Conservation (phyloP, 2,888 invertebrate genomes). For the Cheilosia pagana region DNA sequence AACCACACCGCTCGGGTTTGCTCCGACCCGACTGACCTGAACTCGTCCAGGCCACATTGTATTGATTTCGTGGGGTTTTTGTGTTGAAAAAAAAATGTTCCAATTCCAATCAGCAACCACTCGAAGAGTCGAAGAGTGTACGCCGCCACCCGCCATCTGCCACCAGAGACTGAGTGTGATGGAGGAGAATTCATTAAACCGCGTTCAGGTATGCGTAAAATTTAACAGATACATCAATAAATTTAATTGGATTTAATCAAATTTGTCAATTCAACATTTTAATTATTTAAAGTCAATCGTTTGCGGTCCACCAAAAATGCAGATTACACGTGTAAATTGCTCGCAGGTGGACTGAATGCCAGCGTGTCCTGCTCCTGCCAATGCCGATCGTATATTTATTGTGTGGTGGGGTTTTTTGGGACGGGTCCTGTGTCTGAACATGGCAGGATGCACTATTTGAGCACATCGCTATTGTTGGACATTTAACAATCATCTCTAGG, state of each 20-base stretch:
- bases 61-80: constrained; percentile 49
- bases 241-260: constrained; percentile 81
- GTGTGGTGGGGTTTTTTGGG: neutral
- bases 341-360: constrained; percentile 54
- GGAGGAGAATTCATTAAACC: constrained; percentile 64
- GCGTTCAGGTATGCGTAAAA: constrained; percentile 76
- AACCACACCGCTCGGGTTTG: neutral
- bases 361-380: neutral
- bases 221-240: constrained; percentile 77
- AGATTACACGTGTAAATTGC: constrained; percentile 77
- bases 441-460: constrained; percentile 48
- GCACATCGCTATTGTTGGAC: constrained; percentile 41
- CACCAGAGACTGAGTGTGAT: constrained; percentile 27
- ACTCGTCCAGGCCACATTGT: constrained; percentile 23
- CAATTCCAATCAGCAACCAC: constrained; percentile 34
- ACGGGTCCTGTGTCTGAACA: constrained; percentile 12
- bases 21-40: constrained; percentile 18
- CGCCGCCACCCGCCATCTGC: no score
- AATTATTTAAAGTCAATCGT: constrained; percentile 81
- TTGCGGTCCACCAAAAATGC: constrained; percentile 77
- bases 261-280: constrained; percentile 81
- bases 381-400: neutral
- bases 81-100: constrained; percentile 1
- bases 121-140: constrained; percentile 20
- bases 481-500: constrained; percentile 32